Evolutionary conservation across 2,888 invertebrate species (phyloP), one percentile per base, ranked within the genome.

Genomic region (Agrotis clavis): DNA sequence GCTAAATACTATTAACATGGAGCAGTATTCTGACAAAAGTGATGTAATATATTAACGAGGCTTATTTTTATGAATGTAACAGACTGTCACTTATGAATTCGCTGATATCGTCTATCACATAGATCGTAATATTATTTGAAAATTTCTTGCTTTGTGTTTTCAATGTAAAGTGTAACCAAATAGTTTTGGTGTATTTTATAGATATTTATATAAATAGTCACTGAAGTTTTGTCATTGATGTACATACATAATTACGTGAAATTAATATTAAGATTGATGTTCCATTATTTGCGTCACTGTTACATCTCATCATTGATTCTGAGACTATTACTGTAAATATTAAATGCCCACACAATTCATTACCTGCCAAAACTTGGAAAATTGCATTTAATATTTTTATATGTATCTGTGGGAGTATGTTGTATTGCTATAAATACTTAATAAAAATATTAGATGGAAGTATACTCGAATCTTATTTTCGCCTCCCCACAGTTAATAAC

Each of bases 371-470:
- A 93, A 91, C 88, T 92, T 89, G 88, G 87, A 90, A 91, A 92
- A 77, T 90, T 87, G 88, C 94, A 92, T 95, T 93, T 96, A 96
- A 95, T 96, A 95, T 96, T 96, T 96, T 96, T 96, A 94, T 94
- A 92, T 94, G 94, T 95, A 93, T 93, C 86, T 90, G 89, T 91
- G 84, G 83, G 82, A 84, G 88, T 86, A 77, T 73, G 53, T 83
- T 87, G 81, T 83, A 79, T 89, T 88, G 78, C 87, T 91, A 90
- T 88, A 86, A 90, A 93, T 95, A 94, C 94, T 89, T 90, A 96
- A 95, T 96, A 96, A 96, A 96, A 96, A 96, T 96, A 96, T 96
- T 96, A 95, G 92, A 95, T 95, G 94, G 81, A 88, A 82, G 80
- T 85, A 88, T 69, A 78, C 66, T 53, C 78, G 74, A n/a, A 64